Conservation (phyloP, 2,888 invertebrate genomes). For the Steinernema scapterisci region DNA sequence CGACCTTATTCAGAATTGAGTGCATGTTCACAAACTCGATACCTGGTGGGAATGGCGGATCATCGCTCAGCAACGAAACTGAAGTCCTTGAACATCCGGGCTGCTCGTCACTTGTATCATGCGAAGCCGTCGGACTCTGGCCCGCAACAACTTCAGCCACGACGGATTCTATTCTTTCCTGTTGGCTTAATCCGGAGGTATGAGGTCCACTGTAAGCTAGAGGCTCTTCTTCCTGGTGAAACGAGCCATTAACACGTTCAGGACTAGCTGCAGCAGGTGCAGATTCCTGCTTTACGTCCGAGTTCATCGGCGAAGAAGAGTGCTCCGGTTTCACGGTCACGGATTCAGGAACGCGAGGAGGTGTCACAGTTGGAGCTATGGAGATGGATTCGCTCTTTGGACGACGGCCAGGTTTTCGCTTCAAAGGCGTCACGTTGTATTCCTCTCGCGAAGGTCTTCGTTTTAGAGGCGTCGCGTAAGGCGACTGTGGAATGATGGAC, state of each 20-base stretch:
- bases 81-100: neutral
- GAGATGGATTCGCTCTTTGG: conserved; percentile 19
- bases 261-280: neutral
- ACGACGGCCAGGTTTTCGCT: neutral
- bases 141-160: neutral
- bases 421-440: neutral
- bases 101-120: conserved; percentile 21
- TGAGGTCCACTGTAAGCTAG: neutral
- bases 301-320: neutral
- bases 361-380: neutral
- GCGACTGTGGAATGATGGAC: neutral
- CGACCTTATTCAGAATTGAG: neutral
- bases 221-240: neutral
- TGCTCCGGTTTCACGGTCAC: neutral
- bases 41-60: conserved; percentile 21
- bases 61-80: conserved; percentile 11
- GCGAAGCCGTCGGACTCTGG: neutral
- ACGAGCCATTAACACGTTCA: neutral
- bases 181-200: neutral
- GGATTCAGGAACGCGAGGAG: neutral
- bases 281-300: neutral
- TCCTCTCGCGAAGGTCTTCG: neutral
- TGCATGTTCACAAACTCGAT: neutral
- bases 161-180: conserved; percentile 11
- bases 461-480: neutral